Percentiles rank a stretch among this genome's conserved stretches.
Evolutionary conservation across 2,888 invertebrate species (phyloP).

Genomic region (Pandemis cinnamomeana): DNA sequence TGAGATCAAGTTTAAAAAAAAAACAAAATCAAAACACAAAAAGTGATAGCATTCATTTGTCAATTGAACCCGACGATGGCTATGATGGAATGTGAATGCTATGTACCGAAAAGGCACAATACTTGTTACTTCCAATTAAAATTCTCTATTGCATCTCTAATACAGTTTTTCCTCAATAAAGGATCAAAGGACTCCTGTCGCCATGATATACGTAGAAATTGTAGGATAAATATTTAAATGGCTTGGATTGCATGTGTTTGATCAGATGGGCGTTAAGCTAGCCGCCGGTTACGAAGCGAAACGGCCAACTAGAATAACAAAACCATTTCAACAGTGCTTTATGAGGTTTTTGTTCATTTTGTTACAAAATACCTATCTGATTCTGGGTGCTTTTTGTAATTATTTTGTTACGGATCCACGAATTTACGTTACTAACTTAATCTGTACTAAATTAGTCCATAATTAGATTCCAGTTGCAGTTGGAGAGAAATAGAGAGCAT

Average conservation of each 20-base stretch:
- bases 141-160: not conserved
- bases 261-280: slow-evolving; percentile 30
- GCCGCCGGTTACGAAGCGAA: slow-evolving; percentile 15
- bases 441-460: not conserved
- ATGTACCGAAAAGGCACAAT: no score
- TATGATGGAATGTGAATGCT: no score
- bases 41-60: no score
- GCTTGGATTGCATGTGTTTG: slow-evolving; percentile 35
- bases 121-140: not conserved
- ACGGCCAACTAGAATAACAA: slow-evolving; percentile 20
- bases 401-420: not conserved
- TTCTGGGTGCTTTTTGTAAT: not conserved
- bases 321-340: slow-evolving; percentile 5
- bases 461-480: not conserved
- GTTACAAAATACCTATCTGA: slow-evolving; percentile 8
- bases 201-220: not conserved
- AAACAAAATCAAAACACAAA: no score
- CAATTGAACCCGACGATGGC: no score
- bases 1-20: no score
- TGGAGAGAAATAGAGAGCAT: not conserved
- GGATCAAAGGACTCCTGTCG: not conserved
- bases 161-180: not conserved
- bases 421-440: not conserved
- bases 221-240: slow-evolving; percentile 35
- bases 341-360: slow-evolving; percentile 11